These are phyloP conservation scores for Microchirus variegatus DNA, from an alignment of 2,797 vertebrate species.

Conservation along the genomic window DNA sequence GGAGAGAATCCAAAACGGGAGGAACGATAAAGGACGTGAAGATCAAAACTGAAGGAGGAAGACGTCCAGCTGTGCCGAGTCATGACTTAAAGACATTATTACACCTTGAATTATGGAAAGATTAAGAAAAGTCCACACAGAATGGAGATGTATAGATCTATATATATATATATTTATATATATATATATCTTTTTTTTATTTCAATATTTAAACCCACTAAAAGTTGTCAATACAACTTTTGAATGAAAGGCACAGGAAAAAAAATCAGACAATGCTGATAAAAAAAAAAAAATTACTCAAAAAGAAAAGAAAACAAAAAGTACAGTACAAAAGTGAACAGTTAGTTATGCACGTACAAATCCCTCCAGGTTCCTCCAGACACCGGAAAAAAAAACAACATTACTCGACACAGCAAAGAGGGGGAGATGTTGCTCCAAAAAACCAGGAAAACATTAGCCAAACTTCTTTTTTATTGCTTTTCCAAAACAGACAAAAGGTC, in stretches of 20 bases:
- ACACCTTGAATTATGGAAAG: slow-evolving; percentile 28
- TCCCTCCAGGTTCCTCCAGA: slow-evolving; percentile 75
- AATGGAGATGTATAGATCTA: slow-evolving; percentile 63
- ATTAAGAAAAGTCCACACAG: slow-evolving; percentile 63
- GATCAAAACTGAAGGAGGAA: no score
- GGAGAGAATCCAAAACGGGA: no score
- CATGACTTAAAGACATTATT: slow-evolving; percentile 19
- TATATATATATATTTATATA: slow-evolving; percentile 67
- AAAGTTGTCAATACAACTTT: slow-evolving; percentile 98
- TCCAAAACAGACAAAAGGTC: slow-evolving; percentile 76
- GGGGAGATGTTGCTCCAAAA: slow-evolving; percentile 31
- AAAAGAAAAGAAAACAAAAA: slow-evolving; percentile 86
- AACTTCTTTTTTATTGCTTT: slow-evolving; percentile 93
- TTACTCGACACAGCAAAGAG: slow-evolving; percentile 82
- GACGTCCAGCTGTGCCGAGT: no score
- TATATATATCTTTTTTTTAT: slow-evolving; percentile 87
- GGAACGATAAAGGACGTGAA: no score
- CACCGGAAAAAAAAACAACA: slow-evolving; percentile 38
- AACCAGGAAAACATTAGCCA: slow-evolving; percentile 75
- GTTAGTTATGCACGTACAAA: slow-evolving; percentile 92
- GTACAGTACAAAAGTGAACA: slow-evolving; percentile 97
- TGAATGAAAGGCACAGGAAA: slow-evolving; percentile 96
- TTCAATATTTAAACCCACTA: slow-evolving; percentile 97
- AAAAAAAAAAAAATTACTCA: slow-evolving; percentile 92
- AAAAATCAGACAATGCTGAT: slow-evolving; percentile 96